Percentiles rank a stretch among this genome's conserved stretches.
Evolutionary conservation across 1,140 invertebrate genomes (phyloP).

Genomic region (Euura lappo): DNA sequence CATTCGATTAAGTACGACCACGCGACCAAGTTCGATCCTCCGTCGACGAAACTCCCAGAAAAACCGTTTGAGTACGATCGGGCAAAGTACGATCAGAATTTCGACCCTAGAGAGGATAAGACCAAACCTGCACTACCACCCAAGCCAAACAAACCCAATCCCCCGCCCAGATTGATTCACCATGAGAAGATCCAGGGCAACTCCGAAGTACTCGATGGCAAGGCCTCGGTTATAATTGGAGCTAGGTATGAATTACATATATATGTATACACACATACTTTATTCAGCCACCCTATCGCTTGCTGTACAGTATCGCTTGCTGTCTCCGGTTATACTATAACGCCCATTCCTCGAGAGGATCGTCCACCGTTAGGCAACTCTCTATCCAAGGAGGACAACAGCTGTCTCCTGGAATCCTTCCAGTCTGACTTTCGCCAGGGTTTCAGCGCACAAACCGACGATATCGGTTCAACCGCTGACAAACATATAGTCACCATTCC

Average conservation of each 20-base stretch:
- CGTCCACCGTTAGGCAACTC: too few relatives aligned
- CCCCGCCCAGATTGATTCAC: conserved; percentile 54
- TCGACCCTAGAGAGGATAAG: conserved; percentile 50
- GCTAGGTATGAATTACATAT: not conserved
- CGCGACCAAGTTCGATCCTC: conserved; percentile 41
- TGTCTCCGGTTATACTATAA: too few relatives aligned
- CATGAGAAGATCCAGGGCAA: conserved; percentile 51
- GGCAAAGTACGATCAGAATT: conserved; percentile 38
- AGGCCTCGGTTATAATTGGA: conserved; percentile 12
- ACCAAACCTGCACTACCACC: conserved; percentile 56
- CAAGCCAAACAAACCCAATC: conserved; percentile 57
- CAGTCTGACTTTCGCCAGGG: too few relatives aligned
- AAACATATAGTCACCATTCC: too few relatives aligned
- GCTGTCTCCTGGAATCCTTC: too few relatives aligned
- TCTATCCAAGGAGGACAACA: too few relatives aligned
- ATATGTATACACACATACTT: too few relatives aligned
- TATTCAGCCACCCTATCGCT: too few relatives aligned
- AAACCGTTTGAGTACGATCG: conserved; percentile 51
- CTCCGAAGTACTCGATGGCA: conserved; percentile 26
- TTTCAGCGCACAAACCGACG: too few relatives aligned
- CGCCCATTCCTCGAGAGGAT: too few relatives aligned
- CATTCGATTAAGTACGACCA: conserved; percentile 44
- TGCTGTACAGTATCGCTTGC: too few relatives aligned
- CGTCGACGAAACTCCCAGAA: conserved; percentile 34
- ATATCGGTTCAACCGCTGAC: too few relatives aligned